Conservation (phyloP, 2,797 vertebrate genomes). For the Pseudomugil gertrudae region DNA sequence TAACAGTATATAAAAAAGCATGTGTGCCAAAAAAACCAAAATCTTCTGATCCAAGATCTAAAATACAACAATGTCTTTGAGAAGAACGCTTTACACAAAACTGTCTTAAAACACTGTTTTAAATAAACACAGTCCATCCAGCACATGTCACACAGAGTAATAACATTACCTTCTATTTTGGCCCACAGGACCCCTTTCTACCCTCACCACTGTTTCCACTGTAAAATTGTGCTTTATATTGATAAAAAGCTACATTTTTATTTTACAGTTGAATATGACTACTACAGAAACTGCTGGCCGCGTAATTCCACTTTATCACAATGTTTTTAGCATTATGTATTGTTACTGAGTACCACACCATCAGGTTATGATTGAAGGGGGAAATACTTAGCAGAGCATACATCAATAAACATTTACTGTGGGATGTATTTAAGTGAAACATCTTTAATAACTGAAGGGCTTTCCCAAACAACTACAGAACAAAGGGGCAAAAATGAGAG, state of each 20-base stretch:
- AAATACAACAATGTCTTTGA: background rate
- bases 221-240: background rate
- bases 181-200: background rate
- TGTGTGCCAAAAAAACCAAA: conserved; percentile 3
- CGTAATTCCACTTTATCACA: background rate
- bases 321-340: background rate
- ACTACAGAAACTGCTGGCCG: background rate
- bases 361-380: background rate
- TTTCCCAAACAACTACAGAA: conserved; percentile 11
- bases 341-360: background rate
- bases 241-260: no score
- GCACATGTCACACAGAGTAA: background rate
- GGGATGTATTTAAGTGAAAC: conserved; percentile 11
- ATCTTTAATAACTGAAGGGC: background rate
- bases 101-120: background rate
- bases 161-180: background rate
- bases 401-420: background rate
- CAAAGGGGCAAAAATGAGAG: background rate
- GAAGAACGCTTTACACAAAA: conserved; percentile 1
- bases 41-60: background rate
- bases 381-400: background rate
- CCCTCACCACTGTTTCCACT: background rate
- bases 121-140: background rate
- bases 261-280: background rate
- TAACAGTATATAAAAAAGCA: background rate